A percentile compares a stretch with the other conserved stretches of the same genome.
Evolutionary conservation across 37 sponge, comb jelly and placozoan genomes (phyloP).

Genomic region (Hormiphora californensis): DNA sequence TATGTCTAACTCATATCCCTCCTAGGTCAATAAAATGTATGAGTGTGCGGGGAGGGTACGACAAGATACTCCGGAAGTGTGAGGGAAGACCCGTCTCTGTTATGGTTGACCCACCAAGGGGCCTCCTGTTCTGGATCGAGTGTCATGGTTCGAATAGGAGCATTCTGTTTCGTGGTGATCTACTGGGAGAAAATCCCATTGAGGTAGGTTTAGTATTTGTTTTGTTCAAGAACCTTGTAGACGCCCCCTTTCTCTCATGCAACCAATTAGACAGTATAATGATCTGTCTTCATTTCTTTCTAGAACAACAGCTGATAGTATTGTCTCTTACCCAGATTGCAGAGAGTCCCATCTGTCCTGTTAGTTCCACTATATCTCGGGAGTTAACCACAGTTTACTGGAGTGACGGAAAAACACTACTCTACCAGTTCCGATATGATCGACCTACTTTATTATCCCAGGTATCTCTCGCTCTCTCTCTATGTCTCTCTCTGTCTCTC

Average conservation of each 20-base stretch:
- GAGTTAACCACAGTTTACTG: neutral
- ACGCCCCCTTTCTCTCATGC: too few relatives aligned
- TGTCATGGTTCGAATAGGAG: neutral
- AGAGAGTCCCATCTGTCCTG: neutral
- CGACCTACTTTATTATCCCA: too few relatives aligned
- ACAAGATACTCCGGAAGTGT: neutral
- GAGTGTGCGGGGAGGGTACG: neutral
- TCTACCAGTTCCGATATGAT: too few relatives aligned
- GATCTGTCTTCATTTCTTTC: neutral
- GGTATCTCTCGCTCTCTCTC: too few relatives aligned
- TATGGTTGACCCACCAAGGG: neutral
- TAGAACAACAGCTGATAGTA: neutral
- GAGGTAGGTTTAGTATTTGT: too few relatives aligned
- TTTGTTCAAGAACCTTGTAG: too few relatives aligned
- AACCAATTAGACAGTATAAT: too few relatives aligned
- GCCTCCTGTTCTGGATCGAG: constrained; percentile 40
- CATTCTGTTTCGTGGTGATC: too few relatives aligned
- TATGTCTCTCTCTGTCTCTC: too few relatives aligned
- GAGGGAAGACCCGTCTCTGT: neutral
- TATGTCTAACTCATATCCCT: too few relatives aligned
- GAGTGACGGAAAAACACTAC: neutral
- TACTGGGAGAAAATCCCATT: too few relatives aligned
- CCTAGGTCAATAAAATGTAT: constrained; percentile 10
- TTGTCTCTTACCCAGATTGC: neutral
- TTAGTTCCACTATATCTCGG: neutral